Percentiles rank a stretch among this genome's conserved stretches.
These are phyloP conservation scores for Coenonympha arcania DNA, from an alignment of 2,888 invertebrate species.

Conservation along the genomic window DNA sequence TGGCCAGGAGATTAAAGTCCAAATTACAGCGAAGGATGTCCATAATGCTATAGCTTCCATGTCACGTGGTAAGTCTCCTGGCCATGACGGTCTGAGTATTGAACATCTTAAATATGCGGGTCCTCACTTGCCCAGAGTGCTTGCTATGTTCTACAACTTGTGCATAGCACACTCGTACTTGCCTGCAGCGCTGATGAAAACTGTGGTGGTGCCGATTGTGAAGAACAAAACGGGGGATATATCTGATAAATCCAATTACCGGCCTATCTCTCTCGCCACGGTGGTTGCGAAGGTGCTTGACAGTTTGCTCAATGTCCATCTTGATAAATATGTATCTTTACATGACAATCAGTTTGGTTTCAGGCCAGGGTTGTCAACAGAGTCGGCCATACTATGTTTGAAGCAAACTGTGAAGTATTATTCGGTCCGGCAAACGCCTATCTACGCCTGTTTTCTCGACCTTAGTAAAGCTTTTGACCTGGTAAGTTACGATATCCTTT, in stretches of 20 bases:
- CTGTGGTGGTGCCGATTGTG: too few species aligned
- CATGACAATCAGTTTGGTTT: too few species aligned
- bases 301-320: not conserved
- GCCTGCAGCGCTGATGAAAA: too few species aligned
- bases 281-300: not conserved
- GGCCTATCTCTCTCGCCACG: not conserved
- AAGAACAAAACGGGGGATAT: too few species aligned
- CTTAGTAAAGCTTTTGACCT: not conserved
- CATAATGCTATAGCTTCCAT: not conserved
- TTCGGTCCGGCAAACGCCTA: too few species aligned
- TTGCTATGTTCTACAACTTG: not conserved
- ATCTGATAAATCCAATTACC: not conserved
- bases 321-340: too few species aligned
- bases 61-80: conserved; percentile 9
- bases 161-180: not conserved
- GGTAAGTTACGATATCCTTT: not conserved
- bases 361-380: too few species aligned
- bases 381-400: too few species aligned
- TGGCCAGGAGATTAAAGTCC: conserved; percentile 1
- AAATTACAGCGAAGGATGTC: conserved; percentile 8
- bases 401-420: too few species aligned
- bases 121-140: not conserved
- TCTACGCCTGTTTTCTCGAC: not conserved
- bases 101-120: conserved; percentile 2
- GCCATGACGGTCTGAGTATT: conserved; percentile 4